Percentiles rank a stretch among this genome's conserved stretches.
Evolutionary conservation across 1,140 invertebrate species (phyloP).

Genomic region (Sitophilus oryzae): DNA sequence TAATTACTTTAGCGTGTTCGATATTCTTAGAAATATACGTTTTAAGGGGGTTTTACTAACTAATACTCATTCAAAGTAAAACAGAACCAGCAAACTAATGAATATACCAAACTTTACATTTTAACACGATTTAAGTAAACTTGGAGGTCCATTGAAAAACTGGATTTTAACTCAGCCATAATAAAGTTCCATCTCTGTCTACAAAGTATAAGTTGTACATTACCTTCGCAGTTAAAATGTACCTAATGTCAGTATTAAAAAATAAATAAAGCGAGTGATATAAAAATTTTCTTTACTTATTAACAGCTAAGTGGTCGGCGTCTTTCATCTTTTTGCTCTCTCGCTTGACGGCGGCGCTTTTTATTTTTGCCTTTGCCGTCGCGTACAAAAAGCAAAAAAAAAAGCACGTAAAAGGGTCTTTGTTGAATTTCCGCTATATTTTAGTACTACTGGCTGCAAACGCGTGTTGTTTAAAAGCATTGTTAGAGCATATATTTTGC

Average conservation of each 20-base stretch:
- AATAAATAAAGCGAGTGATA: neutral
- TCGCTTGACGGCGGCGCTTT: neutral
- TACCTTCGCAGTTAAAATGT: neutral
- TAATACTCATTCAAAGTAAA: too few relatives aligned
- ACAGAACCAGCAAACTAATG: too few relatives aligned
- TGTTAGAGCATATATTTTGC: neutral
- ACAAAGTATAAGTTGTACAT: too few relatives aligned
- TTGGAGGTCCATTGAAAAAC: too few relatives aligned
- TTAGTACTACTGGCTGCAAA: neutral
- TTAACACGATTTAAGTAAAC: too few relatives aligned
- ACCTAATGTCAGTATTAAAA: neutral
- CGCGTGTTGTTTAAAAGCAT: neutral
- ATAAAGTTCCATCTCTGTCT: too few relatives aligned
- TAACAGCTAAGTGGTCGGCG: neutral
- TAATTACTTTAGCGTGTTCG: too few relatives aligned
- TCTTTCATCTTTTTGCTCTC: neutral
- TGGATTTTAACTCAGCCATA: too few relatives aligned
- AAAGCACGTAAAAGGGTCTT: neutral
- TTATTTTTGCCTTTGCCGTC: neutral
- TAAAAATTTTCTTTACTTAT: neutral
- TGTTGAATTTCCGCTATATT: neutral
- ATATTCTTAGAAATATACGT: too few relatives aligned
- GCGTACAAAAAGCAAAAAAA: neutral
- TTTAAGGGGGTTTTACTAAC: too few relatives aligned
- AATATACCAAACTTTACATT: too few relatives aligned